phyloP scores from a whole-genome alignment of 2,888 invertebrate species.

The Lottia scabra region DNA sequence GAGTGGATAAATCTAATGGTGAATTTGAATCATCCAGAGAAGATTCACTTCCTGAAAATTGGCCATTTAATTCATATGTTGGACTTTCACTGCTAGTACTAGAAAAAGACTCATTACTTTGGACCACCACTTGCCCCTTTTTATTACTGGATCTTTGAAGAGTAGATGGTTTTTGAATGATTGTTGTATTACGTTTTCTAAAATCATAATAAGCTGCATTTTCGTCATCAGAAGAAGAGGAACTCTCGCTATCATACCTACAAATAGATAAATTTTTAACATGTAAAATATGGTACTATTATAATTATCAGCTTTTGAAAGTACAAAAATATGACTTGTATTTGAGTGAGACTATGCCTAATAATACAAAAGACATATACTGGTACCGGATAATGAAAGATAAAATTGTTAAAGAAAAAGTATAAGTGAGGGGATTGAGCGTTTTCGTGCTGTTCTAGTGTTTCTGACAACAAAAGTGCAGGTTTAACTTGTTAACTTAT shows the following conservation, averaged over 20 bases:
- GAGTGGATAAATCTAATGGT: neutral
- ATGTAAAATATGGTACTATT: no score
- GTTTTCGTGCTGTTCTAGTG: no score
- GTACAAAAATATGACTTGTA: no score
- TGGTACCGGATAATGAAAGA: no score
- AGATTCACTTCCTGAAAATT: neutral
- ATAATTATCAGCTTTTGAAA: no score
- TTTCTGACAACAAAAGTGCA: no score
- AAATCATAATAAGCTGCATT: neutral
- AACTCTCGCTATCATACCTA: neutral
- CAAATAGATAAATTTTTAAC: neutral
- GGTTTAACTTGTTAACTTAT: no score
- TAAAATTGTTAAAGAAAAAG: no score
- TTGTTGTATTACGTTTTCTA: neutral
- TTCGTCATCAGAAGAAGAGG: neutral
- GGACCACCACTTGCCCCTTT: neutral
- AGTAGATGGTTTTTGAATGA: neutral
- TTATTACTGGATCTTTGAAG: neutral
- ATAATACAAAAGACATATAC: no score
- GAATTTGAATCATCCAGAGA: neutral
- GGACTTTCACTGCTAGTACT: neutral
- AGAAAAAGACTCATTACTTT: neutral
- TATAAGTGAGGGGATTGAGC: no score
- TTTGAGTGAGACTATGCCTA: no score
- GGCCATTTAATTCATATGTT: neutral